Percentiles rank a stretch among this genome's conserved stretches.
These are phyloP conservation scores for Pollicipes pollicipes DNA, from an alignment of 1,140 invertebrate species.

Conservation along the genomic window DNA sequence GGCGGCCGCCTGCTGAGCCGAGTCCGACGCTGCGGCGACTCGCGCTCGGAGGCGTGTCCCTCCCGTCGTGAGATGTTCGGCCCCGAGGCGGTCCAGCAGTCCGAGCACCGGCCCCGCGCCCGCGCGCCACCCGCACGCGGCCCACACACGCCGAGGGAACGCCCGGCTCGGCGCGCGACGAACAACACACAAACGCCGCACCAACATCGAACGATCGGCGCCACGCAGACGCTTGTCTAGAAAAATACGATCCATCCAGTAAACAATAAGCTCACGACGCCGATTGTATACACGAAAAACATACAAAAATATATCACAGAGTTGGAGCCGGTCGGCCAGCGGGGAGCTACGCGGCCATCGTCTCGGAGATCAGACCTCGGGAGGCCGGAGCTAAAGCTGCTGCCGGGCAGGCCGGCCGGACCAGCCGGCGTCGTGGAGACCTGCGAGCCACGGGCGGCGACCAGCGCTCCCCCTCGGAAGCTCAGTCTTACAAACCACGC, in stretches of 20 bases:
- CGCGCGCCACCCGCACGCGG: no score
- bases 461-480: background rate
- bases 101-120: no score
- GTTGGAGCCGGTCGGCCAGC: background rate
- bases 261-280: background rate
- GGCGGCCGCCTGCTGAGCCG: no score
- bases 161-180: background rate
- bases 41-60: no score
- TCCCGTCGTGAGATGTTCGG: no score
- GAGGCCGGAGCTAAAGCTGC: background rate
- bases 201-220: background rate
- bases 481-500: background rate
- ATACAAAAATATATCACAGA: slow-evolving; percentile 1
- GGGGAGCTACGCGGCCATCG: no score
- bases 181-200: background rate
- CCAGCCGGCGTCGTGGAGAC: background rate
- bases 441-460: background rate
- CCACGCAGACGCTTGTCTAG: background rate
- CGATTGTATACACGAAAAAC: background rate
- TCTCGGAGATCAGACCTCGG: background rate
- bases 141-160: no score
- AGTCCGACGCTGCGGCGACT: no score
- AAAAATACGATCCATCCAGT: background rate
- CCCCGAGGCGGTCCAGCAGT: background rate
- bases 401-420: background rate